Base-by-base conservation (phyloP, 2,797 vertebrate genomes). In the Paramormyrops hopkinsi region DNA sequence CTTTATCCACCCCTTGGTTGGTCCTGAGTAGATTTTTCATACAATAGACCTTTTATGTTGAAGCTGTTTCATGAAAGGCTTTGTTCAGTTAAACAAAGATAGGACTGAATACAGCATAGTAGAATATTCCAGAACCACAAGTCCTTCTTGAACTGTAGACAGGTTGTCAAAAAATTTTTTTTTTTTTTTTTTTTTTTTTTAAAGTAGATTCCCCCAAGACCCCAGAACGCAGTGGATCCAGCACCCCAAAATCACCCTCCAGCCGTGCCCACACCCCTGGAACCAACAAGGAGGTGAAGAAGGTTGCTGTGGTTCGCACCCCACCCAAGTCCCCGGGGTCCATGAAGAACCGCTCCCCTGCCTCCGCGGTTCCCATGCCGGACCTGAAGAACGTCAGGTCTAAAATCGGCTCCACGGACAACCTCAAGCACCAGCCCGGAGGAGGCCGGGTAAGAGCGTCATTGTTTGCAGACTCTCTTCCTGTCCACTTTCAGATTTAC, bases 341-440 rank as follows among this genome's bases (percentile, higher is more conserved):
- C 14, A 94, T 95, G 92, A 97, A 97, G 93, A 97, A 95, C 88
- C 96, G 97, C 46, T 94, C 96, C 0, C 93, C 97, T 0, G 94
- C 95, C 0, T 97, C 95, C 1, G 88, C 94, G 0, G 89, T 90
- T 88, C 94, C 95, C 1, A 96, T 98, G 96, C 98, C 98, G 0
- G 97, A 98, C 91, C 96, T 98, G 90, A 98, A 97, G 91, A 97
- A 97, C 0, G 91, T 98, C 88, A 96, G 84, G 91, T 98, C 98
- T 91, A 99, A 99, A 96, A 96, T 99, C 0, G 97, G 97, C 91
- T 99, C 98, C 79, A 98, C 95, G 0, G 97, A 97, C 11, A 98
- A 98, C 94, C 95, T 99, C 91, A 98, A 96, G 93, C 96, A 99
- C 93, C 95, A 97, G 92, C 98, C 98, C 0, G 98, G 98, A 91